Percentiles rank a stretch among this genome's conserved stretches.
phyloP scores from a whole-genome alignment of 37 sponge, comb jelly and placozoan species.

The Beroe forskalii region DNA sequence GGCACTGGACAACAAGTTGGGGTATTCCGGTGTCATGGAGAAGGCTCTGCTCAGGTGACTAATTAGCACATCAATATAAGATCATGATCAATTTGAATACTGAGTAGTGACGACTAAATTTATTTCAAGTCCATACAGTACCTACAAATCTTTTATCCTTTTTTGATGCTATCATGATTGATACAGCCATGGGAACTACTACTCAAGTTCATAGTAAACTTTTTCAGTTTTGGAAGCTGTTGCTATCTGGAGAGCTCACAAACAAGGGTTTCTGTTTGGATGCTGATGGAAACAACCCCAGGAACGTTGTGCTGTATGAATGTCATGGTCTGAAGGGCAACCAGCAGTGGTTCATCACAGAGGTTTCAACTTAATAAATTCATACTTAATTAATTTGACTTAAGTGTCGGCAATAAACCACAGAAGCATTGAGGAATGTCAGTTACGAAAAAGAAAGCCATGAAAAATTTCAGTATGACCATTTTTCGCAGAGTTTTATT shows the following conservation, averaged over 20 bases:
- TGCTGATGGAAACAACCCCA: slow-evolving; percentile 43
- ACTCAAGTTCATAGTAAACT: too few species aligned
- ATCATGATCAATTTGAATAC: too few species aligned
- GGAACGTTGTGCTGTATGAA: neutral
- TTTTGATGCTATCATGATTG: too few species aligned
- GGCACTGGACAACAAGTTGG: slow-evolving; percentile 10
- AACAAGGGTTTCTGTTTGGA: neutral
- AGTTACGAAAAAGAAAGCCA: too few species aligned
- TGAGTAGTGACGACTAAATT: too few species aligned
- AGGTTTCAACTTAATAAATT: neutral
- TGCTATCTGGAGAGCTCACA: neutral
- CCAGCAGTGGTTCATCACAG: slow-evolving; percentile 63
- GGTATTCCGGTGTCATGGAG: slow-evolving; percentile 39
- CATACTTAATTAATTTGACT: neutral
- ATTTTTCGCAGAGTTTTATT: too few species aligned
- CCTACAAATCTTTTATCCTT: too few species aligned
- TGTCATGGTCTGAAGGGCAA: slow-evolving; percentile 60
- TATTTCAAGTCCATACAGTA: too few species aligned
- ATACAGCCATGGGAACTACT: too few species aligned
- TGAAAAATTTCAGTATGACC: too few species aligned
- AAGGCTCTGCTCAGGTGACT: slow-evolving; percentile 28
- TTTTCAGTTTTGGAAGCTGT: slow-evolving; percentile 57
- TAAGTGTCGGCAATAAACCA: too few species aligned
- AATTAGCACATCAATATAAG: too few species aligned
- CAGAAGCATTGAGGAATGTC: neutral